Conservation (phyloP, 1,140 invertebrate species). For the Pachyrhynchus sulphureomaculatus region DNA sequence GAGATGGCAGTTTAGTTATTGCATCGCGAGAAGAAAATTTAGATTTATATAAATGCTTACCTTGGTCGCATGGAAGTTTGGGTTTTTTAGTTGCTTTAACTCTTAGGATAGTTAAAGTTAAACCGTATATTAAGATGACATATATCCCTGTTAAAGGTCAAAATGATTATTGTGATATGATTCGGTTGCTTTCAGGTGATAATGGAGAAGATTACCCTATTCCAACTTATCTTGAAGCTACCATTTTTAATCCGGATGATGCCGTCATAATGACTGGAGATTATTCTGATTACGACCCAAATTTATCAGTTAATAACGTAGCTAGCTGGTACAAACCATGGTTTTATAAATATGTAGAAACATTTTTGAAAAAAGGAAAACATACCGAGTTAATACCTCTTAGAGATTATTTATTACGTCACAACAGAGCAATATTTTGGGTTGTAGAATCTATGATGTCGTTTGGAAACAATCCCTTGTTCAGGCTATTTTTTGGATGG, state of each 20-base stretch:
- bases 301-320: constrained; percentile 53
- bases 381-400: constrained; percentile 58
- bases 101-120: constrained; percentile 53
- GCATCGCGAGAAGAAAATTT: constrained; percentile 52
- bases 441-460: constrained; percentile 59
- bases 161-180: constrained; percentile 56
- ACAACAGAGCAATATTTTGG: constrained; percentile 61
- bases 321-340: constrained; percentile 61
- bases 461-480: constrained; percentile 55
- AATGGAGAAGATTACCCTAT: constrained; percentile 30
- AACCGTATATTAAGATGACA: constrained; percentile 58
- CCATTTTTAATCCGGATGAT: constrained; percentile 55
- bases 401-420: constrained; percentile 57
- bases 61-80: constrained; percentile 61
- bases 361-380: constrained; percentile 52
- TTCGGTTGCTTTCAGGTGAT: constrained; percentile 53
- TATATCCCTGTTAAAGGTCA: constrained; percentile 58
- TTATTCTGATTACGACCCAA: constrained; percentile 51
- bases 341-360: constrained; percentile 67
- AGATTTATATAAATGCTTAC: constrained; percentile 57
- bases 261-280: constrained; percentile 59
- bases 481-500: constrained; percentile 51
- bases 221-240: constrained; percentile 59
- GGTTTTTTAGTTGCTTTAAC: constrained; percentile 58
- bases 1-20: constrained; percentile 54